Base-by-base conservation (phyloP, 2,888 invertebrate species). In the Oscheius onirici region DNA sequence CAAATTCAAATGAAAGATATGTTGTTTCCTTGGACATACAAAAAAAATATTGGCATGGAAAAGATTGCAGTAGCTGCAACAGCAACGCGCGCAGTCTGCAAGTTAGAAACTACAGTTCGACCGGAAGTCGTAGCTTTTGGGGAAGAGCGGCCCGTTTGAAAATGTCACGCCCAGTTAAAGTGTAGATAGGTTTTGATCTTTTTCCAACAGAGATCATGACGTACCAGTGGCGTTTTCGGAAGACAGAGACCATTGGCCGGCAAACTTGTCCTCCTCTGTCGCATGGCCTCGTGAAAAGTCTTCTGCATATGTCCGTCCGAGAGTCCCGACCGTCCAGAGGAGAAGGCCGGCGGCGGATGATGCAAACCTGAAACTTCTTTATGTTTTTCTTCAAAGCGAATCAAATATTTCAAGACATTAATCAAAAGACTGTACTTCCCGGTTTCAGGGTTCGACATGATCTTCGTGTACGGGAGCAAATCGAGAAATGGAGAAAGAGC, bases 231-330 rank as follows among this genome's bases (percentile, higher is more conserved):
- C 22, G 63, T 17, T 46, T 63, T 63, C 26, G 46, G 63, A 28
- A 72, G 49, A 43, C 73, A 72, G 44, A 79, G 66, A 51, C 76
- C 73, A 49, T 76, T 79, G n/a, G 81, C 81, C 2, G 81, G 81
- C 13, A 81, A 66, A 66, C 72, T 72, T 5, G 81, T 81, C 63
- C 81, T 65, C n/a, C 81, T 54, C 49, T 78, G 76, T 5, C 78
- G 66, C 78, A 81, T 79, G 40, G 78, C 79, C 44, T 79, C 79
- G 49, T 79, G 75, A 57, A 73, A 79, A 20, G 79, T 79, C 43
- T 70, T 57, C 61, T 79, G 79, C 79, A 79, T 79, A 40, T 75
- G 70, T 41, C 77, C 73, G 49, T 79, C 79, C 22, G 77, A 77
- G 74, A 79, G 75, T 24, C 69, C 74, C 52, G 74, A 67, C 26